These are phyloP conservation scores for Lithophane semibrunnea DNA, from an alignment of 2,888 invertebrate genomes.

Conservation along the genomic window DNA sequence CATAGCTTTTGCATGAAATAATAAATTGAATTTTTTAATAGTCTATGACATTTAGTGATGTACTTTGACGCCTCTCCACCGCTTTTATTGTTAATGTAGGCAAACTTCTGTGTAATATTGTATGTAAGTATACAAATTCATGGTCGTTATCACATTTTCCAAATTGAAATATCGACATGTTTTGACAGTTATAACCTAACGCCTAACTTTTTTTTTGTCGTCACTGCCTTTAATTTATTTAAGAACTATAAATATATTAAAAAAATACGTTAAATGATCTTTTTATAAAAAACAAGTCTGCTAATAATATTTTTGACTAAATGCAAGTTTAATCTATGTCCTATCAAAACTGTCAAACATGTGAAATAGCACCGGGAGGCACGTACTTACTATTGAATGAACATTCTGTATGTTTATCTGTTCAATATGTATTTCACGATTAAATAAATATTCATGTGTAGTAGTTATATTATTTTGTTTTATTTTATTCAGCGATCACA, in stretches of 20 bases:
- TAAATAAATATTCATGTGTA: constrained; percentile 85
- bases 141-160: constrained; percentile 36
- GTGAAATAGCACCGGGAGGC: constrained; percentile 42
- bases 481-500: constrained; percentile 62
- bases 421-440: constrained; percentile 81
- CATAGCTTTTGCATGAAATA: constrained; percentile 75
- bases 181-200: constrained; percentile 33
- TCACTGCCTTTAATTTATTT: constrained; percentile 12
- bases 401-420: constrained; percentile 62
- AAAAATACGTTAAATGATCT: not conserved
- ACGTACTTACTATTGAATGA: constrained; percentile 68
- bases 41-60: constrained; percentile 69
- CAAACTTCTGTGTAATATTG: constrained; percentile 50
- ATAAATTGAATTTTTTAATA: constrained; percentile 54
- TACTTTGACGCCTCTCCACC: constrained; percentile 78
- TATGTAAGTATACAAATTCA: constrained; percentile 44
- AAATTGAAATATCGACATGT: constrained; percentile 27
- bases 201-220: not conserved
- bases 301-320: constrained; percentile 5
- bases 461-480: constrained; percentile 75
- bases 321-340: not conserved
- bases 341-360: constrained; percentile 51
- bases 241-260: not conserved
- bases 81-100: constrained; percentile 75
- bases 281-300: not conserved